Conservation (phyloP, 2,113 vertebrate species). For the Melierax canorus region DNA sequence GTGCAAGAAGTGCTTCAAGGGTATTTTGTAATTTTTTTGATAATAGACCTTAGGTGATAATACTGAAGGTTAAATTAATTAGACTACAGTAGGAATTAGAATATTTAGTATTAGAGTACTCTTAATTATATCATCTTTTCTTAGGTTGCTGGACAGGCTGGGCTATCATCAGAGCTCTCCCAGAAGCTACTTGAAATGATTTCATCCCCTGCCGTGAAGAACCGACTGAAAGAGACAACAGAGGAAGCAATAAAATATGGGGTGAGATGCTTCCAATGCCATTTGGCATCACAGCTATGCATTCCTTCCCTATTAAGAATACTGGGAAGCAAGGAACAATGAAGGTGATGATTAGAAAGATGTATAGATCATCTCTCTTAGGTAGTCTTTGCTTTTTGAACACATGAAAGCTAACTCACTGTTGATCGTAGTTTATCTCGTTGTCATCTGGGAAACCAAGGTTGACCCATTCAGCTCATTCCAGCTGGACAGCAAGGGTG, state of each 20-base stretch:
- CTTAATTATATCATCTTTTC: background rate
- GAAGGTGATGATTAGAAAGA: background rate
- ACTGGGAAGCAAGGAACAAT: background rate
- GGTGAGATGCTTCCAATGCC: slow-evolving; percentile 67
- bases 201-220: slow-evolving; percentile 79
- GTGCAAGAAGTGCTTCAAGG: background rate
- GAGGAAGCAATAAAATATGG: slow-evolving; percentile 77
- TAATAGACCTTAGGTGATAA: background rate
- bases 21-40: background rate
- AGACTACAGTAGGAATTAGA: background rate
- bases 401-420: background rate
- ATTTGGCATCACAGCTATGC: background rate
- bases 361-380: background rate
- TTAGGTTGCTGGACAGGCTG: slow-evolving; percentile 83
- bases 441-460: background rate
- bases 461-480: background rate
- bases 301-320: background rate
- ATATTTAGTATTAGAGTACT: background rate
- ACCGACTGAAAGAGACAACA: slow-evolving; percentile 79
- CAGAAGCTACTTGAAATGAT: slow-evolving; percentile 67
- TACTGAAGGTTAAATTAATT: background rate
- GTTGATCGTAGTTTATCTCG: background rate
- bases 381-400: background rate
- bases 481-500: background rate
- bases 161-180: slow-evolving; percentile 73